Conservation (phyloP, 2,797 vertebrate genomes). For the Cottoperca gobio region DNA sequence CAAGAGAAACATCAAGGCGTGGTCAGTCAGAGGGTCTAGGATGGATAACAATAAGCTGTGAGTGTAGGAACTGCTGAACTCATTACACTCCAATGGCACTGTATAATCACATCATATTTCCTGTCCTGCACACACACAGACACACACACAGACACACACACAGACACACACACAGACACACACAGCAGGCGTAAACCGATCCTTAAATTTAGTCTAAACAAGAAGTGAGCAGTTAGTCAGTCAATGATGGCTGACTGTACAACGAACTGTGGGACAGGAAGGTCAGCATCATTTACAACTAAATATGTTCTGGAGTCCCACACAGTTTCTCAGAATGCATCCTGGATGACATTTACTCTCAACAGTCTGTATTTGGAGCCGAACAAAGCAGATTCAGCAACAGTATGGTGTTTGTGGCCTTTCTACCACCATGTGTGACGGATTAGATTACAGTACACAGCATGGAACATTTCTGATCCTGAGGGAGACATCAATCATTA, state of each 20-base stretch:
- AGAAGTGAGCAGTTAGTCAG: slow-evolving; percentile 2
- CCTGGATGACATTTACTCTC: background rate
- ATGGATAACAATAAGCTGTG: slow-evolving; percentile 1
- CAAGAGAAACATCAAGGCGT: background rate
- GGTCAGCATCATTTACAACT: background rate
- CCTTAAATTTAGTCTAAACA: slow-evolving; percentile 10
- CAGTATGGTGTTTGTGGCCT: background rate
- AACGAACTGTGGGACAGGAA: slow-evolving; percentile 9
- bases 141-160: background rate
- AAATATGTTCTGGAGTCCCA: background rate
- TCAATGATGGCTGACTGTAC: background rate
- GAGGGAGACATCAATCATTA: background rate
- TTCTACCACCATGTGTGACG: background rate
- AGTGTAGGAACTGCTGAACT: slow-evolving; percentile 5
- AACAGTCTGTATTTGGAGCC: background rate
- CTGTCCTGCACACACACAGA: background rate
- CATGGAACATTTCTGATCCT: background rate
- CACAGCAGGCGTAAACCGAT: background rate
- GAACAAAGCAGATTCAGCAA: too few relatives aligned
- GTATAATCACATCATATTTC: slow-evolving; percentile 3
- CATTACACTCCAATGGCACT: background rate
- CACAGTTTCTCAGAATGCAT: background rate
- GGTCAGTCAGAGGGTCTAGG: background rate
- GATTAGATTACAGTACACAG: background rate
- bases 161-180: background rate